Evolutionary conservation across 2,113 vertebrate genomes (phyloP), one percentile per base, ranked within the genome.

Genomic region (Agapornis roseicollis): DNA sequence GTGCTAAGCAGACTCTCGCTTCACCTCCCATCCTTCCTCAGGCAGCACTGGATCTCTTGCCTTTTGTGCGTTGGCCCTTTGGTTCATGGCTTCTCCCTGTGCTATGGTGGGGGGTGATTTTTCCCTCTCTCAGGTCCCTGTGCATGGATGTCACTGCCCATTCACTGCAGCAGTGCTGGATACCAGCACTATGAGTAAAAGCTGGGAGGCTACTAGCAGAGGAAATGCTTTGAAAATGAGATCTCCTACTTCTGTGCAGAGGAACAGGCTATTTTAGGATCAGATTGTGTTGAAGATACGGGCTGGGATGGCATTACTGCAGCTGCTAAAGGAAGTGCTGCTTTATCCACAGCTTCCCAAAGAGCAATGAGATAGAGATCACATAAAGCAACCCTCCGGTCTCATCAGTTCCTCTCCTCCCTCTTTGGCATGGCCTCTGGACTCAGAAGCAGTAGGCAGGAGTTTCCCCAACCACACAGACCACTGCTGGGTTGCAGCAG

Each of bases 171-270:
- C 65, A 69, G 22, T 7, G 17, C 31, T 92, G 96, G 92, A 96
- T 95, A 94, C 56, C 80, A 94, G 79, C 79, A 17, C 39, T 0
- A 1, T 92, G 93, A 92, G 80, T 87, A 92, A 94, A 96, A 95
- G 71, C 88, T 86, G 72, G 90, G 95, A 93, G 61, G 56, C 37
- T 79, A 94, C 84, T 88, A 89, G 81, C 78, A 92, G n/a, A 94
- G 94, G 93, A 97, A 96, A 96, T 96, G 91, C 92, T 96, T 95
- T 96, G 85, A 96, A 93, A 94, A 95, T 97, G 93, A 97, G 85
- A 94, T 88, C 82, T 94, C 72, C 72, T 80, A 27, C 93, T 95
- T 96, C 79, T 95, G 81, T 88, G 60, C 69, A 85, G 63, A 63
- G 85, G 73, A 91, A 63, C 80, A 47, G 63, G 88, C 95, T 96